Evolutionary conservation across 2,797 vertebrate genomes (phyloP).

Genomic region (Sebastes miniatus): DNA sequence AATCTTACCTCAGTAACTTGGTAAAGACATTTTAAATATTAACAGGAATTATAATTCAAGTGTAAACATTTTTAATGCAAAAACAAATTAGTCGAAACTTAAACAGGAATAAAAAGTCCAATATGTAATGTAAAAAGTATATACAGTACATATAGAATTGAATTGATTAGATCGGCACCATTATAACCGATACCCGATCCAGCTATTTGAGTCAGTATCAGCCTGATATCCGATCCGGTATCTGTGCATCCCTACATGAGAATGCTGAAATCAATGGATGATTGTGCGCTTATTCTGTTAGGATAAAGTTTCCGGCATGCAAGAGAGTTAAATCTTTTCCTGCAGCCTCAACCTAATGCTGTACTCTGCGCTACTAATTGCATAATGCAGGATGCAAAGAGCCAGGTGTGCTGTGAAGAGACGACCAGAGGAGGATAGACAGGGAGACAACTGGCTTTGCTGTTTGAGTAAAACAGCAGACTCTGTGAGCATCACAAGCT

Average conservation of each 20-base stretch:
- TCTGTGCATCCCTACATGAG: neutral
- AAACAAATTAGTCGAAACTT: too few relatives aligned
- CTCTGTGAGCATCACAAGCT: slow-evolving; percentile 9
- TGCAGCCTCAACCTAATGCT: slow-evolving; percentile 21
- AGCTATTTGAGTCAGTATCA: too few relatives aligned
- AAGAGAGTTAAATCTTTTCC: slow-evolving; percentile 12
- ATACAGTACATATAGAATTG: too few relatives aligned
- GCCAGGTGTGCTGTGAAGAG: slow-evolving; percentile 39
- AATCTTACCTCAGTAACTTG: too few relatives aligned
- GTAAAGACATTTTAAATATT: accelerated
- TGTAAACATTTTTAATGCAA: too few relatives aligned
- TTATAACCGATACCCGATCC: too few relatives aligned
- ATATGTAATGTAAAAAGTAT: too few relatives aligned
- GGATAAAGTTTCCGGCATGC: neutral
- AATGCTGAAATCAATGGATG: neutral
- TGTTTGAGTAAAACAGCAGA: slow-evolving; percentile 7
- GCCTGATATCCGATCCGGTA: too few relatives aligned
- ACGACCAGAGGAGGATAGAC: slow-evolving; percentile 15
- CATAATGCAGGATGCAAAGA: slow-evolving; percentile 61
- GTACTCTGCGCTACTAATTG: slow-evolving; percentile 56
- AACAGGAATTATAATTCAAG: too few relatives aligned
- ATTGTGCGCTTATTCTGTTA: neutral
- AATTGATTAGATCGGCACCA: too few relatives aligned
- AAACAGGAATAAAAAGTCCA: too few relatives aligned
- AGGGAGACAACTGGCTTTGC: slow-evolving; percentile 22